Evolutionary conservation across 2,797 vertebrate genomes (phyloP).

Genomic region (Helostoma temminkii): DNA sequence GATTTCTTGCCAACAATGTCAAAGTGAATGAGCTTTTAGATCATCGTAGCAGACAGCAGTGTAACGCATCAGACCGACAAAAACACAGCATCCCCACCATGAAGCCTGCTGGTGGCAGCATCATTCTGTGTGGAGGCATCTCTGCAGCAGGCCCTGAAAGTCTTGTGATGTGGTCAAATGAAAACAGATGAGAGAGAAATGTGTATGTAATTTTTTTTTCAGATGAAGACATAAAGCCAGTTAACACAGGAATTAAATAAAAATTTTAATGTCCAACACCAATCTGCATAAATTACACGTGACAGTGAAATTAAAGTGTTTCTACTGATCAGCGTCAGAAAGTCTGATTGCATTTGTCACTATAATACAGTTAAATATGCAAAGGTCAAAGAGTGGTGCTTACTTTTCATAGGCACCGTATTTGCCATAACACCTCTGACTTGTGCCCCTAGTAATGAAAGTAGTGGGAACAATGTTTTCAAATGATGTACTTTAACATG

Average conservation of each 20-base stretch:
- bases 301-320: neutral
- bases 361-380: constrained; percentile 33
- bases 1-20: neutral
- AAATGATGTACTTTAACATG: constrained; percentile 44
- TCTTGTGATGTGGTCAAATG: constrained; percentile 6
- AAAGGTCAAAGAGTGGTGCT: constrained; percentile 28
- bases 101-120: constrained; percentile 59
- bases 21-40: neutral
- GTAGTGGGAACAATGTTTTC: constrained; percentile 28
- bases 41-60: constrained; percentile 12
- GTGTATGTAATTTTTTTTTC: no score
- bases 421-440: constrained; percentile 36
- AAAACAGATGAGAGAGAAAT: constrained; percentile 2
- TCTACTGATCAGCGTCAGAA: constrained; percentile 10
- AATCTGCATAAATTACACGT: neutral
- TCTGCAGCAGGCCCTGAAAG: neutral
- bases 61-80: constrained; percentile 7
- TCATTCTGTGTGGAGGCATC: constrained; percentile 44
- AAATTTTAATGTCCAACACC: neutral
- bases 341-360: constrained; percentile 23
- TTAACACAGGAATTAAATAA: neutral
- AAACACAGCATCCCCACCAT: constrained; percentile 7
- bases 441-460: constrained; percentile 39
- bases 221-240: neutral
- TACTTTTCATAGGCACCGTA: constrained; percentile 43